Percentiles rank a stretch among this genome's conserved stretches.
These are phyloP conservation scores for Philopotamus ludificatus DNA, from an alignment of 1,140 invertebrate genomes.

Conservation along the genomic window DNA sequence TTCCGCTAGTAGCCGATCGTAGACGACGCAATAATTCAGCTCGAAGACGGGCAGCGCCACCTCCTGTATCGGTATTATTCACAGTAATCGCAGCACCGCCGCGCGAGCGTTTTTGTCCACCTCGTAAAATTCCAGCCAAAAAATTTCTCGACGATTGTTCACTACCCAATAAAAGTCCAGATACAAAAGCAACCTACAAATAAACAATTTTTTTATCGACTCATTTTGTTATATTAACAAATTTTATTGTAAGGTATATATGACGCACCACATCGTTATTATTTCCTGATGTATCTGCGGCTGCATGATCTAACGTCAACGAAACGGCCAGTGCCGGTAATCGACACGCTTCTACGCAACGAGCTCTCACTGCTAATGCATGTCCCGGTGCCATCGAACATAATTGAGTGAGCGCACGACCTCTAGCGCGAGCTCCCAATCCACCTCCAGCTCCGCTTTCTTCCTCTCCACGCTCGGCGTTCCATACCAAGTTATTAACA, in stretches of 20 bases:
- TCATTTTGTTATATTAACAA: not conserved
- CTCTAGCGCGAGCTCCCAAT: slow-evolving; percentile 30
- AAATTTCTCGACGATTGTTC: slow-evolving; percentile 87
- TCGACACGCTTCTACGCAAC: slow-evolving; percentile 83
- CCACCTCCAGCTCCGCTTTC: slow-evolving; percentile 60
- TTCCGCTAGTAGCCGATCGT: slow-evolving; percentile 45
- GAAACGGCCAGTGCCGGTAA: slow-evolving; percentile 85
- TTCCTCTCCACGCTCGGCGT: slow-evolving; percentile 87
- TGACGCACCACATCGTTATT: slow-evolving; percentile 51
- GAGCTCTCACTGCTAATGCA: slow-evolving; percentile 75
- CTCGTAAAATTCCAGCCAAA: slow-evolving; percentile 89
- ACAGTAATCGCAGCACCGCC: slow-evolving; percentile 10
- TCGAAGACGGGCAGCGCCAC: slow-evolving; percentile 72
- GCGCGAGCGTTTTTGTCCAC: slow-evolving; percentile 75
- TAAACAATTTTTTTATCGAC: slow-evolving; percentile 14
- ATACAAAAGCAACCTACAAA: slow-evolving; percentile 79
- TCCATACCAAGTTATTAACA: slow-evolving; percentile 78
- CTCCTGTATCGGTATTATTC: slow-evolving; percentile 57
- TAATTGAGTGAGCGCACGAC: slow-evolving; percentile 70
- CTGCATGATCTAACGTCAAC: slow-evolving; percentile 58
- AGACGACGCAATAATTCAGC: slow-evolving; percentile 73
- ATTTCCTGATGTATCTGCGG: slow-evolving; percentile 43
- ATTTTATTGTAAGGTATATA: not conserved
- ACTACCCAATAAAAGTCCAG: slow-evolving; percentile 85
- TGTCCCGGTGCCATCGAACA: slow-evolving; percentile 90